These are phyloP conservation scores for Bubo scandiacus DNA, from an alignment of 2,113 vertebrate genomes.

Conservation along the genomic window DNA sequence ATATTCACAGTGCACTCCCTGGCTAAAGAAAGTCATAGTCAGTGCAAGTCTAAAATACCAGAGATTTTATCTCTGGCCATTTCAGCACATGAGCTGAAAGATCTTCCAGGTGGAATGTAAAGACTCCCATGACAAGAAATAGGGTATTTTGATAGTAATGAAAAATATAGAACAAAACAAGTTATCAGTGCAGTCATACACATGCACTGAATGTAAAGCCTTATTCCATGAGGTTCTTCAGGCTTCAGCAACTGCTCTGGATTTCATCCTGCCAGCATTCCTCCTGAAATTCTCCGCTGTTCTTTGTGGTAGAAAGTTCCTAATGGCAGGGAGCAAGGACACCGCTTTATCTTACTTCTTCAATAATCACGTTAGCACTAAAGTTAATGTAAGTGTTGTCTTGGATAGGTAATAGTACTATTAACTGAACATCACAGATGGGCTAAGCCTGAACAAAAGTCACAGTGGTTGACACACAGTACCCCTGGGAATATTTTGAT, in stretches of 20 bases:
- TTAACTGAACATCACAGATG: not conserved
- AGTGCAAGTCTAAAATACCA: not conserved
- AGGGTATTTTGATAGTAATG: not conserved
- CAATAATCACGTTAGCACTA: not conserved
- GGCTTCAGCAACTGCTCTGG: not conserved
- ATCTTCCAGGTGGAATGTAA: not conserved
- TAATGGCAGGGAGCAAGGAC: no score
- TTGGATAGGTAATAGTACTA: not conserved
- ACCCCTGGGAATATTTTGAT: not conserved
- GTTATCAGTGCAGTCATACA: not conserved
- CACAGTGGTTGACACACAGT: not conserved
- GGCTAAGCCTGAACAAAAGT: not conserved
- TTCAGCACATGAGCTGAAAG: not conserved
- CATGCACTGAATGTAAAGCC: not conserved
- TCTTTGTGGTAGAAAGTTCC: not conserved
- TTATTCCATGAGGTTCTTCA: not conserved
- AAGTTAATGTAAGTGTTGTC: not conserved
- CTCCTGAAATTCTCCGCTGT: not conserved
- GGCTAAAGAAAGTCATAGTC: not conserved
- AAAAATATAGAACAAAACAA: not conserved
- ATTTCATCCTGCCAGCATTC: not conserved
- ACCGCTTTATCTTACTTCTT: not conserved
- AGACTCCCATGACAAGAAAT: not conserved
- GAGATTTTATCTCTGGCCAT: not conserved
- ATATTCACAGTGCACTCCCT: not conserved